These are phyloP conservation scores for Petrolisthes manimaculis DNA, from an alignment of 2,888 invertebrate species.

Conservation along the genomic window DNA sequence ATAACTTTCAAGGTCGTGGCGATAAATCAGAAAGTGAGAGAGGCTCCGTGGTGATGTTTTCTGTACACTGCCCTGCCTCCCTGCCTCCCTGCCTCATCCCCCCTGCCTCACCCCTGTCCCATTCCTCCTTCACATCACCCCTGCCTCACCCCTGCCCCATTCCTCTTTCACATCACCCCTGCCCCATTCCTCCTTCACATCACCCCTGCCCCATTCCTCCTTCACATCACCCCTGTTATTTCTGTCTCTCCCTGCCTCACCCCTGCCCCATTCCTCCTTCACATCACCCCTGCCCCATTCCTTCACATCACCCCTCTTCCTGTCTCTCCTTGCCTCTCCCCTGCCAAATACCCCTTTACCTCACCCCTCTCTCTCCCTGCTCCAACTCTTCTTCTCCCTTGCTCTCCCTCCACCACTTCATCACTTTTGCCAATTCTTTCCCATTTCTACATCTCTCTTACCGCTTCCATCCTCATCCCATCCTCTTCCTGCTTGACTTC, in stretches of 20 bases:
- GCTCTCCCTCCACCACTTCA: not conserved
- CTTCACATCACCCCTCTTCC: too few species aligned
- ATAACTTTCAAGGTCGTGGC: not conserved
- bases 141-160: not conserved
- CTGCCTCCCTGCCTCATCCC: not conserved
- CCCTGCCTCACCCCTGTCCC: not conserved
- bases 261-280: not conserved
- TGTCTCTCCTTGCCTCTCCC: not conserved
- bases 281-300: not conserved
- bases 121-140: not conserved
- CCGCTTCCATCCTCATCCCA: not conserved
- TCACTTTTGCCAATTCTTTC: not conserved
- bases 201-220: not conserved
- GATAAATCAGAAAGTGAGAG: not conserved
- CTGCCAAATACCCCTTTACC: not conserved
- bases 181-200: too few species aligned
- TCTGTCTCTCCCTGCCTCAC: not conserved
- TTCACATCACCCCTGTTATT: not conserved
- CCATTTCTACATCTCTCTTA: not conserved
- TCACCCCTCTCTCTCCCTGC: not conserved
- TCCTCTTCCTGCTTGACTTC: not conserved
- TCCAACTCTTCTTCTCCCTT: not conserved
- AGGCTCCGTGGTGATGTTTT: not conserved
- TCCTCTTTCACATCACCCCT: not conserved
- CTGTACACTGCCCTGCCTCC: conserved; percentile 1